Evolutionary conservation across 2,888 invertebrate genomes (phyloP).

Genomic region (Caenorhabditis becei): DNA sequence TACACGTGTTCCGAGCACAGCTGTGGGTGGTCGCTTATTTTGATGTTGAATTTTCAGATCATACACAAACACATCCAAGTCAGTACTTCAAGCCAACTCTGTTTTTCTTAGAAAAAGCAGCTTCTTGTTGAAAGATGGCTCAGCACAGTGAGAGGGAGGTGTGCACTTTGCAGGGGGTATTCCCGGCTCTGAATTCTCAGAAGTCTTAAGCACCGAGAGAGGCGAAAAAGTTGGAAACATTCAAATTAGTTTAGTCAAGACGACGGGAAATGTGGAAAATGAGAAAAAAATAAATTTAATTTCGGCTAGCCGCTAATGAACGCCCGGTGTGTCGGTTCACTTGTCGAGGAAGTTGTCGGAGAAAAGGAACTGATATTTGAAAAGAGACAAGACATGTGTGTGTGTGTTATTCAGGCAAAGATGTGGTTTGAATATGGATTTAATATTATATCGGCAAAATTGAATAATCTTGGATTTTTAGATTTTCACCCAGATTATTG

Average conservation of each 20-base stretch:
- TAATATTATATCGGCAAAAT: slow-evolving; percentile 22
- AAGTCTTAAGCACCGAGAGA: slow-evolving; percentile 1
- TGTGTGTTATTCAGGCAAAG: slow-evolving; percentile 5
- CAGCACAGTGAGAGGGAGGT: too few relatives aligned
- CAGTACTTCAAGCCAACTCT: too few relatives aligned
- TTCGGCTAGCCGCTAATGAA: slow-evolving; percentile 18
- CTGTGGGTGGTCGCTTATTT: too few relatives aligned
- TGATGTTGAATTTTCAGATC: too few relatives aligned
- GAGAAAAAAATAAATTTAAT: slow-evolving; percentile 31
- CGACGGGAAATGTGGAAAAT: slow-evolving; percentile 4
- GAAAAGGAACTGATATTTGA: not conserved
- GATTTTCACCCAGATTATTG: slow-evolving; percentile 29
- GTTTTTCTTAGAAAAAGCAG: too few relatives aligned
- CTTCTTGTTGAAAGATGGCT: too few relatives aligned
- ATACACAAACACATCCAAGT: too few relatives aligned
- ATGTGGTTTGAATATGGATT: not conserved
- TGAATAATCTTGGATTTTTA: slow-evolving; percentile 27
- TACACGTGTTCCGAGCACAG: not conserved
- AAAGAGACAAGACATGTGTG: not conserved
- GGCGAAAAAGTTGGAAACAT: slow-evolving; percentile 35
- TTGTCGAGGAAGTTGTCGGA: slow-evolving; percentile 5
- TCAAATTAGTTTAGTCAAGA: slow-evolving; percentile 47
- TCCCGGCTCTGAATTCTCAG: slow-evolving; percentile 2
- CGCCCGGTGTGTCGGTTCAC: slow-evolving; percentile 1
- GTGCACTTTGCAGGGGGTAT: slow-evolving; percentile 31